Percentiles rank a stretch among this genome's conserved stretches.
Evolutionary conservation across 2,113 vertebrate species (phyloP).

Genomic region (Calyptomena viridis): DNA sequence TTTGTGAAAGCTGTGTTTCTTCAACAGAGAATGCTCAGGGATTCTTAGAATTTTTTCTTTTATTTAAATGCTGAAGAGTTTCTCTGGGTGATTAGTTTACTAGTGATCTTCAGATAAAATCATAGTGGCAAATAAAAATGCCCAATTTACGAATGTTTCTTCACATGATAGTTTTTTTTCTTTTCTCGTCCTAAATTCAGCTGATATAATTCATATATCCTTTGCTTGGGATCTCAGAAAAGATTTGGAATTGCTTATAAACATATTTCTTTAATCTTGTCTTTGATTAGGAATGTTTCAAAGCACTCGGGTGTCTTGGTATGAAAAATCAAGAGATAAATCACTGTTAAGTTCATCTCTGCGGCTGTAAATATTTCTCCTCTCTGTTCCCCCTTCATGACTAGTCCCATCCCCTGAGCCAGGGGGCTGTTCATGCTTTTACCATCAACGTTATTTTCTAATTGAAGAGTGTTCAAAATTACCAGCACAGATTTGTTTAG

Average conservation of each 20-base stretch:
- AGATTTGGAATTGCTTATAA: background rate
- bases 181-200: background rate
- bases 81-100: background rate
- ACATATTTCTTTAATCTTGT: background rate
- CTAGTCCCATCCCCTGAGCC: background rate
- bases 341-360: background rate
- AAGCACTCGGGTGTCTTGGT: background rate
- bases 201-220: background rate
- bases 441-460: conserved; percentile 31
- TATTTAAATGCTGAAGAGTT: background rate
- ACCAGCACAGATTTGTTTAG: conserved; percentile 28
- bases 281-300: background rate
- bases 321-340: background rate
- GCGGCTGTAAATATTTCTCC: background rate
- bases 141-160: background rate
- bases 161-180: background rate
- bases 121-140: background rate
- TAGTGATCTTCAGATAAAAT: background rate
- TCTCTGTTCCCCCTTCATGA: background rate
- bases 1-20: background rate
- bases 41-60: background rate
- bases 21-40: background rate
- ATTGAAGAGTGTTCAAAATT: conserved; percentile 24
- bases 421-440: background rate
- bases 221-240: background rate